Conservation (phyloP, 1,140 invertebrate genomes). For the Temnothorax longispinosus region DNA sequence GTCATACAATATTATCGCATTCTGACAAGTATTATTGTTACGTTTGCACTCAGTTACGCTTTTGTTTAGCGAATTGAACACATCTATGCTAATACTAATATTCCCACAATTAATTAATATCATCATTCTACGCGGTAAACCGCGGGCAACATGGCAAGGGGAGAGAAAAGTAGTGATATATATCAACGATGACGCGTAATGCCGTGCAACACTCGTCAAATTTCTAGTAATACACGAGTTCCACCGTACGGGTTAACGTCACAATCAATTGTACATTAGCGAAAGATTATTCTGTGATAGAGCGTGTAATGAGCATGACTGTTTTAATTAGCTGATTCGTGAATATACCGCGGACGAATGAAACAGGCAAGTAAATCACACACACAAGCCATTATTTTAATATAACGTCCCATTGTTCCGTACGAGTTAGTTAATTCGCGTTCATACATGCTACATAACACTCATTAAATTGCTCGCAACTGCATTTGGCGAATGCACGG, state of each 20-base stretch:
- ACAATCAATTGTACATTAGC: slow-evolving; percentile 39
- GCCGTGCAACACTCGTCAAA: slow-evolving; percentile 11
- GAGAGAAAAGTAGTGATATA: slow-evolving; percentile 17
- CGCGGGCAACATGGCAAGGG: background rate
- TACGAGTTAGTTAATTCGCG: background rate
- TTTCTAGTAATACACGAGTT: slow-evolving; percentile 12
- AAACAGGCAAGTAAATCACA: slow-evolving; percentile 15
- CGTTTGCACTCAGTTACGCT: background rate
- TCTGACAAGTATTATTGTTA: background rate
- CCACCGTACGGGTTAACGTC: slow-evolving; percentile 14
- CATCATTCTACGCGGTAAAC: background rate
- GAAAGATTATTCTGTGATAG: slow-evolving; percentile 40
- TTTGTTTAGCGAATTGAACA: slow-evolving; percentile 22
- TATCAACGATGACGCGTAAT: slow-evolving; percentile 41
- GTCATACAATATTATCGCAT: background rate
- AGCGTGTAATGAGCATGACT: background rate
- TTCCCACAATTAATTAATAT: slow-evolving; percentile 70
- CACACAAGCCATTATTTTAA: slow-evolving; percentile 36
- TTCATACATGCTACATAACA: background rate
- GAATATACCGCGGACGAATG: background rate
- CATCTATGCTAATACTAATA: slow-evolving; percentile 64
- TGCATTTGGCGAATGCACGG: background rate
- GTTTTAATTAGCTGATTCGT: slow-evolving; percentile 44
- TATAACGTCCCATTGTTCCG: slow-evolving; percentile 6
- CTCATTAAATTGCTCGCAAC: background rate